phyloP scores from a whole-genome alignment of 2,888 invertebrate genomes.

The Hipparchia sbordonii region DNA sequence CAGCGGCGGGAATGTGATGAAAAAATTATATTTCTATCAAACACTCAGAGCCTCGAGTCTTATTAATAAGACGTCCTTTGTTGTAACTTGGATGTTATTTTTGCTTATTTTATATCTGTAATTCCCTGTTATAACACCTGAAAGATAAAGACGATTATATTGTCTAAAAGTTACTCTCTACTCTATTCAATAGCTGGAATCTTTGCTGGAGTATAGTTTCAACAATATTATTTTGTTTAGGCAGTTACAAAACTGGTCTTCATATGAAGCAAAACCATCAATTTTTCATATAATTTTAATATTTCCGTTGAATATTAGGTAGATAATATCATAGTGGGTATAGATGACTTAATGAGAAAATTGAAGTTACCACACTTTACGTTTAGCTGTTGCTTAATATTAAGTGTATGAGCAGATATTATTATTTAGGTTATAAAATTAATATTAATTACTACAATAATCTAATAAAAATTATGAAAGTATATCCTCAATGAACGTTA shows the following conservation, averaged over 20 bases:
- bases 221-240: no score
- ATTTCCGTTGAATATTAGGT: no score
- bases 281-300: no score
- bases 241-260: no score
- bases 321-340: no score
- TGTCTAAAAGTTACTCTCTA: no score
- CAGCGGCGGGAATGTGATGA: slow-evolving; percentile 38
- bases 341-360: neutral
- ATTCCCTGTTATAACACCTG: neutral
- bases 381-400: neutral
- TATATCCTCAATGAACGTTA: slow-evolving; percentile 15
- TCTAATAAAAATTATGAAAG: slow-evolving; percentile 4
- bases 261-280: no score
- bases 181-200: no score
- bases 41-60: slow-evolving; percentile 14
- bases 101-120: neutral
- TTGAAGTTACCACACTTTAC: neutral
- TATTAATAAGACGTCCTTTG: slow-evolving; percentile 6
- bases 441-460: slow-evolving; percentile 22
- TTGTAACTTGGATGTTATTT: neutral
- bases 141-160: neutral
- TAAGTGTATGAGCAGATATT: neutral
- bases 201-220: no score
- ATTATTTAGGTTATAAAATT: neutral
- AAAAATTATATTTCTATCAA: slow-evolving; percentile 41